These are phyloP conservation scores for Phyllotreta striolata DNA, from an alignment of 2,888 invertebrate genomes.

Conservation along the genomic window DNA sequence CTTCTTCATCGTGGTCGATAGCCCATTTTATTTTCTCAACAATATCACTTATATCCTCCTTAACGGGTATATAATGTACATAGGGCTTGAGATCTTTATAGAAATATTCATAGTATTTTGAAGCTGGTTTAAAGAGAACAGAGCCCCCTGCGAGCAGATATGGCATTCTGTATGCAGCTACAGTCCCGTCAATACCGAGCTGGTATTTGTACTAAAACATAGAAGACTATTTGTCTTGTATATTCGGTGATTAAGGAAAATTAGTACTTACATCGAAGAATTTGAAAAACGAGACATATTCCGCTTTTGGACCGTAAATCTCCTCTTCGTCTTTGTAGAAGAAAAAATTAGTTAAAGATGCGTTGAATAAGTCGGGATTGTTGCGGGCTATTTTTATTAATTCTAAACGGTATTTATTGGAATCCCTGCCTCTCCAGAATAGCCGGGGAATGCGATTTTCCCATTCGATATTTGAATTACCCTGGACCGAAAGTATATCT, in stretches of 20 bases:
- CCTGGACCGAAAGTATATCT: conserved; percentile 91
- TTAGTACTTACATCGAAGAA: conserved; percentile 83
- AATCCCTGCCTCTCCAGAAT: conserved; percentile 94
- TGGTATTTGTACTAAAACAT: conserved; percentile 91
- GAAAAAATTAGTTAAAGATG: conserved; percentile 94
- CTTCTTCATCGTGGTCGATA: conserved; percentile 73
- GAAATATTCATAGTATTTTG: conserved; percentile 95
- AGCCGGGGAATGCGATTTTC: conserved; percentile 74
- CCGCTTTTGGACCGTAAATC: conserved; percentile 85
- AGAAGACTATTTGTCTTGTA: conserved; percentile 51
- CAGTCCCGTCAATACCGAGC: conserved; percentile 93
- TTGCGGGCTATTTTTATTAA: conserved; percentile 80
- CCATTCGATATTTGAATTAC: conserved; percentile 77
- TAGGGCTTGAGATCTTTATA: conserved; percentile 78
- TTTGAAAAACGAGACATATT: conserved; percentile 87
- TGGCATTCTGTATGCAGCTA: conserved; percentile 94
- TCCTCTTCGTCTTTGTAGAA: conserved; percentile 88
- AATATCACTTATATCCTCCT: conserved; percentile 81
- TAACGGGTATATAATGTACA: conserved; percentile 85
- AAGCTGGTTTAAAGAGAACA: conserved; percentile 89
- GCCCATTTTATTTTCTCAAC: conserved; percentile 83
- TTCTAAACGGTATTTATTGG: conserved; percentile 82
- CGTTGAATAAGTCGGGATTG: conserved; percentile 85
- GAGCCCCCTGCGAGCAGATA: conserved; percentile 90
- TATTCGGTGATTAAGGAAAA: conserved; percentile 26